phyloP scores from a whole-genome alignment of 2,797 vertebrate species.

The Poeciliopsis paucimaculata region DNA sequence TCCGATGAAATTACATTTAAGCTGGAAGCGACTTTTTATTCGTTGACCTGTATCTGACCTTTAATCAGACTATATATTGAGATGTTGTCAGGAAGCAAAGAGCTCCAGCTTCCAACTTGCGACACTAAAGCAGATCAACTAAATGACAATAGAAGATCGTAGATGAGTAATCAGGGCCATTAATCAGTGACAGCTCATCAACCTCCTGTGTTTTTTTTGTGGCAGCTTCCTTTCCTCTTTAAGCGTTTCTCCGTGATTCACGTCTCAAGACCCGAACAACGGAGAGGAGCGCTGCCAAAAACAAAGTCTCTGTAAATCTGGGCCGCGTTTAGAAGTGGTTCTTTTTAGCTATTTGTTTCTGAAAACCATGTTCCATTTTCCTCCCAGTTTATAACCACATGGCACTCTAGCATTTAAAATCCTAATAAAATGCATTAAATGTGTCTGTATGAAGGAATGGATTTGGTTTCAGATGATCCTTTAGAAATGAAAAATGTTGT shows the following conservation, averaged over 20 bases:
- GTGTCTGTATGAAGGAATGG: not conserved
- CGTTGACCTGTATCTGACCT: conserved; percentile 18
- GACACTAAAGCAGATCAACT: conserved; percentile 4
- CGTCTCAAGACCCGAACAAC: not conserved
- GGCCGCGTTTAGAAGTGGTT: not conserved
- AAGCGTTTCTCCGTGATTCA: not conserved
- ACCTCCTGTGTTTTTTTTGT: conserved; percentile 10
- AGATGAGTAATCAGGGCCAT: not conserved
- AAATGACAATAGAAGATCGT: not conserved
- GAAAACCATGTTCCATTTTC: no score
- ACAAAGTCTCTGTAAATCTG: not conserved
- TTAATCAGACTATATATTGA: no score
- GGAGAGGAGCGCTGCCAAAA: not conserved
- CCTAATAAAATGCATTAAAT: no score
- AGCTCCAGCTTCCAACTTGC: conserved; percentile 28
- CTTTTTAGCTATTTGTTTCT: not conserved
- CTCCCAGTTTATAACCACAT: no score
- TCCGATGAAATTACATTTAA: not conserved
- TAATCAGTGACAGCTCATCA: conserved; percentile 17
- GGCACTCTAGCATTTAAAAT: no score
- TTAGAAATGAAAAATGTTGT: not conserved
- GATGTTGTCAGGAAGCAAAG: not conserved
- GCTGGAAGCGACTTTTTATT: not conserved
- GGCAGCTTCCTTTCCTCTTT: conserved; percentile 2
- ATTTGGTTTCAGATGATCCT: not conserved